Base-by-base conservation (phyloP, 2,797 vertebrate species). In the Paramormyrops hopkinsi region DNA sequence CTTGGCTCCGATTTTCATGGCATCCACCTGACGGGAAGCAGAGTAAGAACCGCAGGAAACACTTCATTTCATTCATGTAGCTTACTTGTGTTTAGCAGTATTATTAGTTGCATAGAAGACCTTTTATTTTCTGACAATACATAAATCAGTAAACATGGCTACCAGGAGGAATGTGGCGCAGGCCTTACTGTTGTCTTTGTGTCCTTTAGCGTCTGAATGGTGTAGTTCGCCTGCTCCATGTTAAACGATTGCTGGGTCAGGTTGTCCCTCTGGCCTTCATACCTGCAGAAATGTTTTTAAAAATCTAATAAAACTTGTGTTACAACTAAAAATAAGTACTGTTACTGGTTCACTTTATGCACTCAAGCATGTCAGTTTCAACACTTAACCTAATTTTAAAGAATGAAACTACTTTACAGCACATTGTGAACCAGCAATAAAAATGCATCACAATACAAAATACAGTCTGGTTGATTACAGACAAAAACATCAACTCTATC, bases 221-320 rank as follows among this genome's bases (percentile, higher is more conserved):
- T 99, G 91, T 99, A 99, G 95, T 99, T 99, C 82, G 98, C 97
- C 95, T 99, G 99, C 92, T 99, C 99, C 99, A 99, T 99, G 94
- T 99, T 99, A 93, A 99, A 99, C 29, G 99, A 99, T 93, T 99
- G 99, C 90, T 99, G 98, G 90, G 96, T 95, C 0, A 99, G 96
- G 90, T 99, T 99, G 94, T 99, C 99, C 91, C 97, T 95, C 93
- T 99, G 99, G 90, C 97, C 97, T 92, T 99, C 98, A 92, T 99
- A 99, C 97, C 99, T 99, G 94, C 89, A 88, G 91, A 54, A 84
- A 19, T 44, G 41, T 50, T 73, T 73, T 73, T 37, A 50, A 83
- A 83, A 83, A n/a, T 11, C 12, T 1, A 41, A 41, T 48, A 50
- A 48, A 22, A 83, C 69, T 8, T 19, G 14, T 8, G 33, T 41